phyloP scores from a whole-genome alignment of 2,113 vertebrate species.

The Mesocricetus auratus region DNA sequence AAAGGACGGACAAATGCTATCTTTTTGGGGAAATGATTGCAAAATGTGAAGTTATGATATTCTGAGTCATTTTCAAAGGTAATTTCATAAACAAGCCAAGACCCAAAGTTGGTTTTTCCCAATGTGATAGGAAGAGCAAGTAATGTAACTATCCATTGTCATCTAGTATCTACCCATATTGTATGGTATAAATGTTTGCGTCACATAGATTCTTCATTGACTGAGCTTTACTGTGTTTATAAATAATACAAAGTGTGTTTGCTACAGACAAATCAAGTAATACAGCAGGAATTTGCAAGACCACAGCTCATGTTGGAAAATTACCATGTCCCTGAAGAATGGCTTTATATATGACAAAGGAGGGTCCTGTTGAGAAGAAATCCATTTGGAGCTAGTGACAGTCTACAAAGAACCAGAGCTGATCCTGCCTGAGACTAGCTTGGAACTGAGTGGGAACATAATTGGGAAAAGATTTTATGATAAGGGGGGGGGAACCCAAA shows the following conservation, averaged over 20 bases:
- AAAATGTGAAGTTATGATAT: slow-evolving; percentile 83
- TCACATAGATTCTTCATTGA: slow-evolving; percentile 82
- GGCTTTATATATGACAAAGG: slow-evolving; percentile 85
- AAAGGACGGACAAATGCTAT: slow-evolving; percentile 83
- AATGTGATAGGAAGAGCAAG: slow-evolving; percentile 70
- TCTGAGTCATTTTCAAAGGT: slow-evolving; percentile 84
- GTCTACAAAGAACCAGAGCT: slow-evolving; percentile 76
- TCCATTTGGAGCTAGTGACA: slow-evolving; percentile 81
- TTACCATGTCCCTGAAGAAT: slow-evolving; percentile 87
- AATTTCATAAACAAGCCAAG: slow-evolving; percentile 78
- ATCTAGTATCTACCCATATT: slow-evolving; percentile 78
- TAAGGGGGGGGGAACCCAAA: background rate
- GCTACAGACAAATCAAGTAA: slow-evolving; percentile 87
- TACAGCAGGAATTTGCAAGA: slow-evolving; percentile 86
- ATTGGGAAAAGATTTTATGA: slow-evolving; percentile 75
- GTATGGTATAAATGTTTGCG: slow-evolving; percentile 84
- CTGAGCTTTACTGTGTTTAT: slow-evolving; percentile 84
- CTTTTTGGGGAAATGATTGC: slow-evolving; percentile 83
- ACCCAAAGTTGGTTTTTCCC: slow-evolving; percentile 74
- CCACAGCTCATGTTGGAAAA: slow-evolving; percentile 87
- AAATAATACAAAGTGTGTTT: slow-evolving; percentile 88
- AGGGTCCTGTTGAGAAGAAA: slow-evolving; percentile 82
- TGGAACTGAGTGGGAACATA: slow-evolving; percentile 75
- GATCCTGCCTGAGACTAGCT: slow-evolving; percentile 77
- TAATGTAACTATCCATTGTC: slow-evolving; percentile 73